Percentiles rank a stretch among this genome's conserved stretches.
Evolutionary conservation across 2,797 vertebrate genomes (phyloP).

Genomic region (Acanthiza pusilla): DNA sequence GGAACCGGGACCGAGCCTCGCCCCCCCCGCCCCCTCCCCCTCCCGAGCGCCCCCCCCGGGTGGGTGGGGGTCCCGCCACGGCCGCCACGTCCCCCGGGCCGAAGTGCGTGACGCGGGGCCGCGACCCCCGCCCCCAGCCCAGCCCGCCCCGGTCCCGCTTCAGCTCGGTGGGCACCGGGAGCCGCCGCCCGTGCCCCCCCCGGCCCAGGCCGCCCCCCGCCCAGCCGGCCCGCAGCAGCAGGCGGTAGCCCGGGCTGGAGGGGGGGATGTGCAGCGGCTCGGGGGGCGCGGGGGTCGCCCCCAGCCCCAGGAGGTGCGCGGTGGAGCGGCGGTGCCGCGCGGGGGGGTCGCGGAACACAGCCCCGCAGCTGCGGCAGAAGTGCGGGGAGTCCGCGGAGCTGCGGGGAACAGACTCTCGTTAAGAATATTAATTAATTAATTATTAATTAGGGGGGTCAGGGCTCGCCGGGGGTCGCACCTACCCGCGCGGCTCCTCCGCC

Average conservation of each 20-base stretch:
- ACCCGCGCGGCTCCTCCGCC: neutral
- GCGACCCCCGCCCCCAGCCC: too few relatives aligned
- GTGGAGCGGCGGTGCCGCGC: neutral
- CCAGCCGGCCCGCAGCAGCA: neutral
- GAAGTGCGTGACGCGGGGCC: too few relatives aligned
- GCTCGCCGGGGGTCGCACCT: neutral
- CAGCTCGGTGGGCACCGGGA: neutral
- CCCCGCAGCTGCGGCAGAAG: neutral
- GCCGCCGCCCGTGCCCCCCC: neutral
- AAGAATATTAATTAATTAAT: too few relatives aligned
- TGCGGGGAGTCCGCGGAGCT: neutral
- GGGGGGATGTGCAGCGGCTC: neutral
- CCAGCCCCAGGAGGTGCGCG: neutral
- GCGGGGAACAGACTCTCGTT: neutral
- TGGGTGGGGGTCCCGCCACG: too few relatives aligned
- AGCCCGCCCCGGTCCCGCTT: neutral
- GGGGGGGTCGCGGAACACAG: neutral
- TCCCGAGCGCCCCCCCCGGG: too few relatives aligned
- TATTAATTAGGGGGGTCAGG: too few relatives aligned
- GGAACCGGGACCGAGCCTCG: too few relatives aligned
- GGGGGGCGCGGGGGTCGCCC: neutral
- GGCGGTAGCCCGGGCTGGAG: neutral
- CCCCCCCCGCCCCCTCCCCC: too few relatives aligned
- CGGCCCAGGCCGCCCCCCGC: neutral
- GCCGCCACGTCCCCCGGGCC: too few relatives aligned